These are phyloP conservation scores for Daubentonia madagascariensis DNA, from an alignment of 2,113 vertebrate genomes.

Conservation along the genomic window DNA sequence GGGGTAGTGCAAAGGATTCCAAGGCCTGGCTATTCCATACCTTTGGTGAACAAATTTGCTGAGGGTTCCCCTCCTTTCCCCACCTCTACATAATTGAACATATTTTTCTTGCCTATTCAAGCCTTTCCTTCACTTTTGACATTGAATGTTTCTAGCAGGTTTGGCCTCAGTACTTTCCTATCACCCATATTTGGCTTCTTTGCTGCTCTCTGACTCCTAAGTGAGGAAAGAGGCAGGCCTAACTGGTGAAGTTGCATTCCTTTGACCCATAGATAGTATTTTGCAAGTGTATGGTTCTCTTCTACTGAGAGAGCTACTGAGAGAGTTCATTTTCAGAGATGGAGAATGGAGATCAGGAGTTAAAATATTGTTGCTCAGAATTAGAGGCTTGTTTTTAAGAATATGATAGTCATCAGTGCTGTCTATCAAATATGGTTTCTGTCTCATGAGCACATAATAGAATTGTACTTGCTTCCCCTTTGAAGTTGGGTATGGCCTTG, in stretches of 20 bases:
- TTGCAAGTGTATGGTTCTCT: constrained; percentile 2
- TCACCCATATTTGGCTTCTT: constrained; percentile 30
- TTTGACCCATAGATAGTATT: constrained; percentile 28
- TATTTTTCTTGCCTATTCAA: constrained; percentile 14
- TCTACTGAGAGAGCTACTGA: no score
- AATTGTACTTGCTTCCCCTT: background rate
- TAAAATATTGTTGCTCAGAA: constrained; percentile 43
- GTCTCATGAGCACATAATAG: background rate
- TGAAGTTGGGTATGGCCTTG: background rate
- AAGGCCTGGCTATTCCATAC: background rate
- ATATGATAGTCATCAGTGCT: background rate
- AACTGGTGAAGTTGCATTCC: constrained; percentile 72
- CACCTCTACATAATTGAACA: background rate
- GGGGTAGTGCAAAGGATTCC: background rate
- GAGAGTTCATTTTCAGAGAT: constrained; percentile 40
- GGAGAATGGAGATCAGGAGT: constrained; percentile 20
- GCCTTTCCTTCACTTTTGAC: constrained; percentile 10
- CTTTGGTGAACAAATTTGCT: constrained; percentile 13
- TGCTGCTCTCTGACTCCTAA: background rate
- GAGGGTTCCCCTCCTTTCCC: background rate
- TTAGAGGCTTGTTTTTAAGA: background rate
- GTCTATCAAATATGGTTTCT: background rate
- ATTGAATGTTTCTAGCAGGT: background rate
- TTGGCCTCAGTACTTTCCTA: background rate
- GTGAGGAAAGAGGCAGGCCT: constrained; percentile 59